Conservation (phyloP, 2,113 vertebrate species). For the Cryptomyrus ogoouensis region DNA sequence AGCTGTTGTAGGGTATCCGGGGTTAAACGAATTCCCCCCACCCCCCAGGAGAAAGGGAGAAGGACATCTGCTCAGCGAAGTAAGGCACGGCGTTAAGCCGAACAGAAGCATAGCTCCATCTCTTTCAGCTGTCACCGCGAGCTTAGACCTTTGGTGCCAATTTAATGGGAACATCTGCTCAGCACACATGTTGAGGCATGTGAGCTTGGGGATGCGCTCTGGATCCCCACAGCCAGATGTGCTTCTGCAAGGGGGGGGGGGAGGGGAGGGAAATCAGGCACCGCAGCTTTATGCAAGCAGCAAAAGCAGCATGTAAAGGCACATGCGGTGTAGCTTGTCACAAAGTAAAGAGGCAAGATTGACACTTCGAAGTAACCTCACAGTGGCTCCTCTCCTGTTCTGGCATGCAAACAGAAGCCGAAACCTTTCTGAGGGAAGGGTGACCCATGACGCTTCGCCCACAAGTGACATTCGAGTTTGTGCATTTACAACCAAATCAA, state of each 20-base stretch:
- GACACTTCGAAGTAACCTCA: neutral
- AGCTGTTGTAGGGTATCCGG: neutral
- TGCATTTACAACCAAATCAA: neutral
- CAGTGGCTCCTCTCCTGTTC: neutral
- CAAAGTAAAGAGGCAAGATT: neutral
- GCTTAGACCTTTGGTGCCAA: neutral
- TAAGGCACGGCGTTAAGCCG: neutral
- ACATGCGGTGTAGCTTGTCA: neutral
- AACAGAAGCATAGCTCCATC: neutral
- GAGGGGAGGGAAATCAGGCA: neutral
- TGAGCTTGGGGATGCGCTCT: conserved; percentile 17
- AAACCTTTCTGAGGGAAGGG: neutral
- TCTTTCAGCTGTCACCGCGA: neutral
- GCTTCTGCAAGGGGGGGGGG: neutral
- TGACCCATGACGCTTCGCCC: neutral
- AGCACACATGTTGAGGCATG: neutral
- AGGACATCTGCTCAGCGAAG: neutral
- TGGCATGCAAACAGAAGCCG: neutral
- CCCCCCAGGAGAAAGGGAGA: neutral
- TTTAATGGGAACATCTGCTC: conserved; percentile 4
- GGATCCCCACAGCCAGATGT: neutral
- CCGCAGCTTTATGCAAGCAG: neutral
- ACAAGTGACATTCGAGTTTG: neutral
- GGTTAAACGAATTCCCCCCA: neutral
- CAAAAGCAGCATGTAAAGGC: neutral